Evolutionary conservation across 2,113 vertebrate species (phyloP).

Genomic region (Bos indicus): DNA sequence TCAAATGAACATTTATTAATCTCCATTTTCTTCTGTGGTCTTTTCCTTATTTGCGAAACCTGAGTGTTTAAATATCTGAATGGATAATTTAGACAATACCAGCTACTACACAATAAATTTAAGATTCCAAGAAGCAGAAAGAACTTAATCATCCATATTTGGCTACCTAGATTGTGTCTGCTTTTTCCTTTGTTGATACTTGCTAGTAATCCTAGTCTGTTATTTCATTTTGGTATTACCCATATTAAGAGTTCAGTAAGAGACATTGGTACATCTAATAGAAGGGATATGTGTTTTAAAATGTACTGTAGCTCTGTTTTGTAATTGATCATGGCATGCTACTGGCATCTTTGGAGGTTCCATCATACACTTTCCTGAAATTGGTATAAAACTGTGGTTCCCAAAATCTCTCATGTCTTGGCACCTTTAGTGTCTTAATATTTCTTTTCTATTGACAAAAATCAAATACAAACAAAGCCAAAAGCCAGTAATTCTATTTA

Average conservation of each 20-base stretch:
- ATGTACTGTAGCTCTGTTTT: background rate
- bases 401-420: background rate
- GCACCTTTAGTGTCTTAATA: background rate
- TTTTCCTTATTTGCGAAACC: background rate
- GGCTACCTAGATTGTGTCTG: background rate
- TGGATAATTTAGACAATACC: background rate
- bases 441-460: background rate
- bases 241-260: background rate
- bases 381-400: background rate
- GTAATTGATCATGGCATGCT: background rate
- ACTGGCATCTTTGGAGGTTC: background rate
- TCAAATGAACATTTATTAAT: background rate
- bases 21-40: background rate
- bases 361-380: background rate
- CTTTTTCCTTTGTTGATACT: background rate
- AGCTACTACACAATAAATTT: background rate
- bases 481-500: background rate
- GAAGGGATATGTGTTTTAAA: background rate
- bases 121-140: background rate
- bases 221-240: background rate
- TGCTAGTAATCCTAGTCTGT: background rate
- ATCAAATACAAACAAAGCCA: background rate
- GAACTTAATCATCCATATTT: background rate
- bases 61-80: background rate
- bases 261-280: background rate